Conservation (phyloP, 2,888 invertebrate species). For the Drosophila austrosaltans region DNA sequence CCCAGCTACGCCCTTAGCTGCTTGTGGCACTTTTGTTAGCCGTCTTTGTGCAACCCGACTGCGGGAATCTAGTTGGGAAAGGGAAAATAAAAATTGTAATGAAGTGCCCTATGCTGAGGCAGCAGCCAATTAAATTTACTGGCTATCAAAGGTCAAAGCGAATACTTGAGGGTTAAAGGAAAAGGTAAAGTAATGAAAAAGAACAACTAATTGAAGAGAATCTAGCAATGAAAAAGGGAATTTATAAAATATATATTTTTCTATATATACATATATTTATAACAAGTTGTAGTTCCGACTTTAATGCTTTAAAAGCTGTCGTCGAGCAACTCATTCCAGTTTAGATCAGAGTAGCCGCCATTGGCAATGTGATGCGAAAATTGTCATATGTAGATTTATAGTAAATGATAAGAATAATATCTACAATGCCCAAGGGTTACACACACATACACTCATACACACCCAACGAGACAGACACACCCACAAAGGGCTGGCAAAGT, state of each 20-base stretch:
- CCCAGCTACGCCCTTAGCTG: slow-evolving; percentile 14
- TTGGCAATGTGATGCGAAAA: slow-evolving; percentile 66
- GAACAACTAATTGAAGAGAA: slow-evolving; percentile 34
- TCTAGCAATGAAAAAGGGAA: not conserved
- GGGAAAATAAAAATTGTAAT: slow-evolving; percentile 46
- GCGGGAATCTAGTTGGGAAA: not conserved
- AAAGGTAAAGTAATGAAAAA: slow-evolving; percentile 11
- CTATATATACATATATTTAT: not conserved
- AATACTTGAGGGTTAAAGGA: slow-evolving; percentile 27
- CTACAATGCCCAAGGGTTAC: slow-evolving; percentile 72
- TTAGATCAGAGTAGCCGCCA: slow-evolving; percentile 13
- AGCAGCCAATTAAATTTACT: slow-evolving; percentile 49
- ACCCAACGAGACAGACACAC: slow-evolving; percentile 16
- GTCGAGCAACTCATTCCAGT: not conserved
- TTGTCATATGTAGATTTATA: slow-evolving; percentile 80
- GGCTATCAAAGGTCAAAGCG: slow-evolving; percentile 39
- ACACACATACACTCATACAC: slow-evolving; percentile 30
- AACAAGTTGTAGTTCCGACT: slow-evolving; percentile 12
- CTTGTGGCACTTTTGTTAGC: slow-evolving; percentile 43
- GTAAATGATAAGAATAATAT: slow-evolving; percentile 77
- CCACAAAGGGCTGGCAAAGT: slow-evolving; percentile 36
- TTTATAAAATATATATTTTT: slow-evolving; percentile 14
- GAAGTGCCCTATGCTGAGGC: slow-evolving; percentile 30
- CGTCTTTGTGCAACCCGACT: slow-evolving; percentile 28
- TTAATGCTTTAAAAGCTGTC: slow-evolving; percentile 35